Evolutionary conservation across 2,113 vertebrate genomes (phyloP).

Genomic region (Hemicordylus capensis): DNA sequence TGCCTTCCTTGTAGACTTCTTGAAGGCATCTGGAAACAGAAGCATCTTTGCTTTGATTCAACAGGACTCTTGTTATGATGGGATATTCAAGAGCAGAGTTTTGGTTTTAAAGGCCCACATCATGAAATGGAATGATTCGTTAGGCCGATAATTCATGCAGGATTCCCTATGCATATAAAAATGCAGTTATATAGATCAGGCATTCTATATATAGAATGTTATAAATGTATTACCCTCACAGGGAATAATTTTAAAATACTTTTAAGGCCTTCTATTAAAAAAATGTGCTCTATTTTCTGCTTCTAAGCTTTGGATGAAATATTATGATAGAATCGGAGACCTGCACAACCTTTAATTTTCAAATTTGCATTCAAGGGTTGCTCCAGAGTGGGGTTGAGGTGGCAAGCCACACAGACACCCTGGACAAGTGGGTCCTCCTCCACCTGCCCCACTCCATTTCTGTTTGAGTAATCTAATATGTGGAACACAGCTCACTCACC

Average conservation of each 20-base stretch:
- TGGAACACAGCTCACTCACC: too few relatives aligned
- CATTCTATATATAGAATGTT: background rate
- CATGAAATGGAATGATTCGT: background rate
- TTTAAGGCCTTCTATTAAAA: conserved; percentile 28
- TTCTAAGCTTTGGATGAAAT: conserved; percentile 36
- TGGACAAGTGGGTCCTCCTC: too few relatives aligned
- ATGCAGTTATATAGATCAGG: background rate
- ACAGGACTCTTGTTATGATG: background rate
- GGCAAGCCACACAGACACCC: too few relatives aligned
- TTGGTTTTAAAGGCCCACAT: background rate
- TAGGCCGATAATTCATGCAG: conserved; percentile 14
- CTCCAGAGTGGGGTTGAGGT: too few relatives aligned
- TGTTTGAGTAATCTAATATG: too few relatives aligned
- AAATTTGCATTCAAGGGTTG: background rate
- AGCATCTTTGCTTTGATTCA: background rate
- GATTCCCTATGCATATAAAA: background rate
- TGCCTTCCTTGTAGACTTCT: background rate
- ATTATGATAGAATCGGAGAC: conserved; percentile 24
- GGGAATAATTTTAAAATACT: conserved; percentile 35
- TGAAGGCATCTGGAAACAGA: background rate
- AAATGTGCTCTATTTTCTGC: conserved; percentile 24
- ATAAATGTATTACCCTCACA: conserved; percentile 23
- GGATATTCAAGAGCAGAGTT: conserved; percentile 23
- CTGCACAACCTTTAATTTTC: background rate
- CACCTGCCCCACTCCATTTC: too few relatives aligned